phyloP scores from a whole-genome alignment of 2,113 vertebrate species.

The Tetraodon nigroviridis region DNA sequence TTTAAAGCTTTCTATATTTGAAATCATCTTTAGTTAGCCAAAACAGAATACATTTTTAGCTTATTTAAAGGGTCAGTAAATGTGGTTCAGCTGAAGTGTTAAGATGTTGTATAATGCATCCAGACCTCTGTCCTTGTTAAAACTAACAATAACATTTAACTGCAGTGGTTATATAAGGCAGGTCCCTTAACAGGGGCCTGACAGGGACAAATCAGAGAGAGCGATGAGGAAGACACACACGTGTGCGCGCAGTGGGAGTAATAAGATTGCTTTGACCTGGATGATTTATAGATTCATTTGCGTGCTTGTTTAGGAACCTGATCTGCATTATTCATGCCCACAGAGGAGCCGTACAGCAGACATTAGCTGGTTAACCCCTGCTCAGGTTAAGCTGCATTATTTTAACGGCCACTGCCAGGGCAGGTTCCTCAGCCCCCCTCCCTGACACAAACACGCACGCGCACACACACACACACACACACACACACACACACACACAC shows the following conservation, averaged over 20 bases:
- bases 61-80: too few relatives aligned
- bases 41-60: too few relatives aligned
- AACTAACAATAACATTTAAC: constrained; percentile 54
- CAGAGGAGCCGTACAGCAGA: constrained; percentile 57
- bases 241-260: not conserved
- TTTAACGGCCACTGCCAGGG: constrained; percentile 65
- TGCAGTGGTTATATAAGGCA: constrained; percentile 57
- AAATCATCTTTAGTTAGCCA: too few relatives aligned
- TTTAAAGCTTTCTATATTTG: too few relatives aligned
- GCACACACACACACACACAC: too few relatives aligned
- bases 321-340: constrained; percentile 75
- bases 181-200: constrained; percentile 49
- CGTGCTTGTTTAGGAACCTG: constrained; percentile 71
- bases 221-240: constrained; percentile 12
- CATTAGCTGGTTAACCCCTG: constrained; percentile 73
- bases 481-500: not conserved
- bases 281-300: constrained; percentile 75
- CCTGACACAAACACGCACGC: not conserved
- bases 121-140: constrained; percentile 23
- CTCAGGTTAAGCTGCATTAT: constrained; percentile 72
- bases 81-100: not conserved
- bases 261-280: constrained; percentile 53
- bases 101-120: constrained; percentile 17
- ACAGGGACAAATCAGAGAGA: constrained; percentile 43
- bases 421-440: constrained; percentile 36